phyloP scores from a whole-genome alignment of 1,140 invertebrate genomes.

The Zaprionus tsacasi region DNA sequence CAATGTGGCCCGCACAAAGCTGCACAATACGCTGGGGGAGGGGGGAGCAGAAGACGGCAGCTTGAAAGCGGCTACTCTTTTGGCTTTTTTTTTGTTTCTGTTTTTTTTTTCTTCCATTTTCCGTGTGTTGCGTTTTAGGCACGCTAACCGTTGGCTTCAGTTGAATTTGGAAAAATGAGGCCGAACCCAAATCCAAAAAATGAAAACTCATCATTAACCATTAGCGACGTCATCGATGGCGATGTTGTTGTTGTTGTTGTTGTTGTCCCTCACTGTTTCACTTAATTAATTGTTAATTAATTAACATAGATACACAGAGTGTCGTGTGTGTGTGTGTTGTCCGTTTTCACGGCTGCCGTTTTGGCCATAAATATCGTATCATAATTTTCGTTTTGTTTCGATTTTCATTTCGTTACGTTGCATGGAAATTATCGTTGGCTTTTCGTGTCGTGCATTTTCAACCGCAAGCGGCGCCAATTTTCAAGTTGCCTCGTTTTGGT shows the following conservation, averaged over 20 bases:
- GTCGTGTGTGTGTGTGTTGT: slow-evolving; percentile 38
- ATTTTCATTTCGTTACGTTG: slow-evolving; percentile 10
- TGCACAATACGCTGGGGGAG: neutral
- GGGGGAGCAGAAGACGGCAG: slow-evolving; percentile 27
- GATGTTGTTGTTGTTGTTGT: neutral
- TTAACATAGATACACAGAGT: slow-evolving; percentile 76
- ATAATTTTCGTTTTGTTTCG: slow-evolving; percentile 52
- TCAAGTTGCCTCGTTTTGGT: slow-evolving; percentile 6
- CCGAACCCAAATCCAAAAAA: slow-evolving; percentile 63
- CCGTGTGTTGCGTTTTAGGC: slow-evolving; percentile 61
- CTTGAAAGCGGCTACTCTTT: slow-evolving; percentile 53
- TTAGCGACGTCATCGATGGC: slow-evolving; percentile 77
- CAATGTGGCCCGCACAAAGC: slow-evolving; percentile 52
- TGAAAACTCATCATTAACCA: slow-evolving; percentile 78
- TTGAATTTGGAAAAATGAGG: slow-evolving; percentile 52
- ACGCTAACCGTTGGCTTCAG: slow-evolving; percentile 56
- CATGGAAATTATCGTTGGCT: slow-evolving; percentile 1
- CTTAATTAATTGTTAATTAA: slow-evolving; percentile 83
- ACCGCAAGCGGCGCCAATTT: slow-evolving; percentile 61
- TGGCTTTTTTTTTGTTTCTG: slow-evolving; percentile 4
- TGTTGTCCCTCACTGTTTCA: slow-evolving; percentile 51
- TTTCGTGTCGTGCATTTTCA: slow-evolving; percentile 11
- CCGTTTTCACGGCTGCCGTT: slow-evolving; percentile 73
- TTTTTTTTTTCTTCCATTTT: slow-evolving; percentile 6
- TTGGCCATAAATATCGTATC: slow-evolving; percentile 48